phyloP scores from a whole-genome alignment of 2,888 invertebrate genomes.

The Cistogaster globosa region DNA sequence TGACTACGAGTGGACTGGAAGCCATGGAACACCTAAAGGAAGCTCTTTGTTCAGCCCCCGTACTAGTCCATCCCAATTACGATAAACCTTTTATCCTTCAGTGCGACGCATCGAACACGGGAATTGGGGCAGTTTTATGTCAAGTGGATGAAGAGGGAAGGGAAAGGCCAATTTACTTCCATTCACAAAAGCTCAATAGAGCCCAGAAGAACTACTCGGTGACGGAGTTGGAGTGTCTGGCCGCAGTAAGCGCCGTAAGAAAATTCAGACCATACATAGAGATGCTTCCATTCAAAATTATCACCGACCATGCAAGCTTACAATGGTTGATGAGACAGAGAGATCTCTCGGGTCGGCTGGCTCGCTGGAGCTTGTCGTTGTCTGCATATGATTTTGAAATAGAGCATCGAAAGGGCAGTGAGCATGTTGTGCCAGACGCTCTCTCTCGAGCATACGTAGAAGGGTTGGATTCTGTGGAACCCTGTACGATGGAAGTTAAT shows the following conservation, averaged over 20 bases:
- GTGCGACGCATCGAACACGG: too few species aligned
- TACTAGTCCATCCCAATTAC: constrained; percentile 17
- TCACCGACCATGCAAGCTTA: not conserved
- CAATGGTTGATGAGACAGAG: constrained; percentile 29
- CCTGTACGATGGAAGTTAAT: not conserved
- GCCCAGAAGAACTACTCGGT: too few species aligned
- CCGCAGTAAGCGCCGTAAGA: too few species aligned
- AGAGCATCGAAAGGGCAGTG: constrained; percentile 13
- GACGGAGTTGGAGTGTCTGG: too few species aligned
- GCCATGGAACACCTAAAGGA: constrained; percentile 3
- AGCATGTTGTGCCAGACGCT: not conserved
- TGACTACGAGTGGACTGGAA: not conserved
- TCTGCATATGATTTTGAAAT: constrained; percentile 17
- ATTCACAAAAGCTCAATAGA: too few species aligned
- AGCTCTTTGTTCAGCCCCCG: not conserved
- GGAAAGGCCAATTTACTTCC: too few species aligned
- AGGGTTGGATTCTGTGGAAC: not conserved
- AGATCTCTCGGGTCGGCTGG: constrained; percentile 23
- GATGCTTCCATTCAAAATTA: not conserved
- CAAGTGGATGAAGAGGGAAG: too few species aligned
- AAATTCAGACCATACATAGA: not conserved
- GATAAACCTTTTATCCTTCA: too few species aligned
- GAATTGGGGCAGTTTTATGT: too few species aligned
- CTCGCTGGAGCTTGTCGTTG: constrained; percentile 3
- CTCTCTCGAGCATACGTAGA: not conserved